Base-by-base conservation (phyloP, 2,797 vertebrate genomes). In the Champsocephalus esox region DNA sequence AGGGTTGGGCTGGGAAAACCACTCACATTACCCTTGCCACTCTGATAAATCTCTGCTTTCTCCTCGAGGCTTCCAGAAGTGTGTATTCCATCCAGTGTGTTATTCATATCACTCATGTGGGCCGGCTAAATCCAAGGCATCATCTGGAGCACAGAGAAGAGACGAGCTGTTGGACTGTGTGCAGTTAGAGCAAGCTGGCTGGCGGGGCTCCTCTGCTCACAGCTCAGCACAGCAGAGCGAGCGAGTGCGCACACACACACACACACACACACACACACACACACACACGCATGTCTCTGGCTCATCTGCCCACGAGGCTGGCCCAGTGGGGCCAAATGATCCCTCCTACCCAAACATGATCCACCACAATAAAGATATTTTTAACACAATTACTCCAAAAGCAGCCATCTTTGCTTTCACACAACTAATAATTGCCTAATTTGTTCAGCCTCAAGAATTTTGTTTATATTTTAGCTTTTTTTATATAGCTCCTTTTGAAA, bases 281-380 rank as follows among this genome's bases (percentile, higher is more conserved):
- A 46, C 70, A 43, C 63, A 54, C 74, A 61, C 41, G 64, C 8
- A 55, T 57, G 21, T 65, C 81, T 80, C 63, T 52, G 75, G 81
- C 89, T 92, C 90, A 89, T 92, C 90, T 92, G 90, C 90, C 89
- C 89, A 89, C 86, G 82, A 91, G 92, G 87, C 89, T 90, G 91
- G 90, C 89, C 92, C 87, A 91, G 92, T 87, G 89, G 89, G 92
- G 92, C 86, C 92, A 94, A 91, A 87, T 24, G 87, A 93, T 93
- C 94, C 94, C 94, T 94, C 94, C 93, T 92, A 92, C 92, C 91
- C 93, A 92, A 95, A 94, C 93, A 93, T 93, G 93, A 94, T 93
- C 92, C 87, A 90, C 90, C 89, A 93, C 90, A 94, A 92, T 93
- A 93, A 94, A 95, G 92, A 93, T 94, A 94, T 95, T 95, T 95